Evolutionary conservation across 2,797 vertebrate species (phyloP).

Genomic region (Sus cebifrons): DNA sequence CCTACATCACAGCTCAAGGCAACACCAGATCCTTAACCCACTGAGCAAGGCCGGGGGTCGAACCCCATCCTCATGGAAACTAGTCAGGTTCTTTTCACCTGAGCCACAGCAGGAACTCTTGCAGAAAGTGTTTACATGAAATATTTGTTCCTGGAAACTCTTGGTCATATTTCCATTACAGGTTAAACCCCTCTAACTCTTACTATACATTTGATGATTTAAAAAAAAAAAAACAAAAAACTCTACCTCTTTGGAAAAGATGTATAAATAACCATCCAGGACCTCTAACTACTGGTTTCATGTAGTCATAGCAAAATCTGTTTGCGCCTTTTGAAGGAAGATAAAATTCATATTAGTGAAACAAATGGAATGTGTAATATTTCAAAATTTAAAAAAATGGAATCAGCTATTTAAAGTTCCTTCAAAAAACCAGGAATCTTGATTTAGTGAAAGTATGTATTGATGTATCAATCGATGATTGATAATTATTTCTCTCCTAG

Average conservation of each 20-base stretch:
- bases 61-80: too few relatives aligned
- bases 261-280: neutral
- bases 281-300: neutral
- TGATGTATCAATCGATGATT: neutral
- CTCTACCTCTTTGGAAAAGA: conserved; percentile 11
- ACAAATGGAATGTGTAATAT: neutral
- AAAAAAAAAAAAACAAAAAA: neutral
- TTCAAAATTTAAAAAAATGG: conserved; percentile 43
- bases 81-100: too few relatives aligned
- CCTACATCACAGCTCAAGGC: too few relatives aligned
- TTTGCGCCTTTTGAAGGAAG: neutral
- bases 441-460: neutral
- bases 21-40: too few relatives aligned
- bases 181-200: neutral
- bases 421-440: conserved; percentile 10
- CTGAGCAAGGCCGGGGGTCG: too few relatives aligned
- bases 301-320: neutral
- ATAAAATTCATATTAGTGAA: conserved; percentile 10
- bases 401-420: conserved; percentile 23
- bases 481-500: neutral
- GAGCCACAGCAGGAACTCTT: too few relatives aligned
- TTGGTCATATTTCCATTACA: neutral
- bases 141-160: conserved; percentile 31
- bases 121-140: conserved; percentile 26
- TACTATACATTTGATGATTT: neutral